phyloP scores from a whole-genome alignment of 2,113 vertebrate genomes.

The Glareola pratincola region DNA sequence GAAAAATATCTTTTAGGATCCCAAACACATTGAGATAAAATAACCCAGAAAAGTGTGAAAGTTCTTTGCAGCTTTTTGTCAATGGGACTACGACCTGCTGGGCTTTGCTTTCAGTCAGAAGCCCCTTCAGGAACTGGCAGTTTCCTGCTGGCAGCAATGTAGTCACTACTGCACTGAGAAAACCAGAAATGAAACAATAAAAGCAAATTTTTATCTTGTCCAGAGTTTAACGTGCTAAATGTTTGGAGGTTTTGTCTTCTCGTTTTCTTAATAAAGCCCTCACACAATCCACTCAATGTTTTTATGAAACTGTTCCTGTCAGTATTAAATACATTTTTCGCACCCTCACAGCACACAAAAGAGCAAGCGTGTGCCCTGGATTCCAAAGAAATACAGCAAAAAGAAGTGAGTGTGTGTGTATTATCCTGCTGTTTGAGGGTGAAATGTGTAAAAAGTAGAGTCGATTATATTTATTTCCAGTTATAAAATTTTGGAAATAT shows the following conservation, averaged over 20 bases:
- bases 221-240: not conserved
- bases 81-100: not conserved
- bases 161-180: not conserved
- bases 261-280: not conserved
- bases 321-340: not conserved
- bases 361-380: rapidly evolving
- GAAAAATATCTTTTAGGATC: slow-evolving; percentile 47
- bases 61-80: not conserved
- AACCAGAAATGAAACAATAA: not conserved
- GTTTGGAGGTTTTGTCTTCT: not conserved
- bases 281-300: not conserved
- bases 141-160: not conserved
- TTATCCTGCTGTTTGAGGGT: not conserved
- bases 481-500: not conserved
- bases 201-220: not conserved
- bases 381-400: not conserved
- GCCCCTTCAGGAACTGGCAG: not conserved
- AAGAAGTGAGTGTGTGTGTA: not conserved
- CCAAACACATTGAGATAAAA: slow-evolving; percentile 32
- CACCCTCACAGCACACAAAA: not conserved
- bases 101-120: not conserved
- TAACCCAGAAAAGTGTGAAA: not conserved
- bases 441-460: not conserved
- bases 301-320: not conserved
- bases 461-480: not conserved